Percentiles rank a stretch among this genome's conserved stretches.
These are phyloP conservation scores for Oikopleura dioica DNA, from an alignment of 23 tunicate genomes.

Conservation along the genomic window DNA sequence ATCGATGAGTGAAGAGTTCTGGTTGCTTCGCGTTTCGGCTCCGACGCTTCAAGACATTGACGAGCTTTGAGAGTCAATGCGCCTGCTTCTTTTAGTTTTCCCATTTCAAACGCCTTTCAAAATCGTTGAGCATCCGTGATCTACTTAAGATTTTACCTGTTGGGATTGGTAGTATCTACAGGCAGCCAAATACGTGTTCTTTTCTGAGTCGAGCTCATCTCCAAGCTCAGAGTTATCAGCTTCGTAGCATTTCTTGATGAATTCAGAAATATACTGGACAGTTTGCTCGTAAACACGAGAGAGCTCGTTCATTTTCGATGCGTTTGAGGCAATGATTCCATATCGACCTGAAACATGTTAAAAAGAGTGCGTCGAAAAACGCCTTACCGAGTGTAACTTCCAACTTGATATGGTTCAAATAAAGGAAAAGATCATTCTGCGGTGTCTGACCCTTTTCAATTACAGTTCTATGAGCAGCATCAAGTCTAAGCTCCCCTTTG, in stretches of 20 bases:
- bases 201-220: not conserved
- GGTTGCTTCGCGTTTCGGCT: not conserved
- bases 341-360: no score
- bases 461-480: not conserved
- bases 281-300: not conserved
- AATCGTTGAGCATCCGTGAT: no score
- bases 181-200: not conserved
- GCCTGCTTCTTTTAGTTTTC: not conserved
- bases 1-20: not conserved
- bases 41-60: not conserved
- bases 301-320: not conserved
- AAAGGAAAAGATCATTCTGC: not conserved
- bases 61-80: not conserved
- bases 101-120: no score
- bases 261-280: not conserved
- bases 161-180: not conserved
- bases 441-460: not conserved
- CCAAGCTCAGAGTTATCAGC: not conserved
- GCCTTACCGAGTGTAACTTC: not conserved
- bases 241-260: not conserved
- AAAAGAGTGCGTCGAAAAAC: no score
- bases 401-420: not conserved
- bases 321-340: not conserved
- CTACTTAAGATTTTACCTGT: not conserved
- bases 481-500: not conserved